Evolutionary conservation across 2,888 invertebrate genomes (phyloP).

Genomic region (Aquatica leii): DNA sequence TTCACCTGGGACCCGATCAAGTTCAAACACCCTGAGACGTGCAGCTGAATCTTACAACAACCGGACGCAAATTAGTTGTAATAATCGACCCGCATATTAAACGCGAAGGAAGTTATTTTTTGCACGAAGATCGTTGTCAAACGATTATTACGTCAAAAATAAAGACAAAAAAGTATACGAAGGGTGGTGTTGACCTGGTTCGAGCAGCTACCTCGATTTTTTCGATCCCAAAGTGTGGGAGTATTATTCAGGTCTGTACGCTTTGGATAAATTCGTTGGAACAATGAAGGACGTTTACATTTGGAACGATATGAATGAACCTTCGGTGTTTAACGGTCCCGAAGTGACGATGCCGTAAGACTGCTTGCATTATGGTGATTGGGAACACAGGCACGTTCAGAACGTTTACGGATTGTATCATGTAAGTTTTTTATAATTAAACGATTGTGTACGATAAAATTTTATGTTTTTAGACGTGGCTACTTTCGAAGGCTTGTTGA

Average conservation of each 20-base stretch:
- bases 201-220: constrained; percentile 95
- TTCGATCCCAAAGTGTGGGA: constrained; percentile 84
- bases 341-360: constrained; percentile 99
- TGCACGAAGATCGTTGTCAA: constrained; percentile 88
- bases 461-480: constrained; percentile 66
- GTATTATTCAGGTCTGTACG: constrained; percentile 77
- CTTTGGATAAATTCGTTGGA: constrained; percentile 78
- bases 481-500: constrained; percentile 69
- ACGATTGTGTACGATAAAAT: constrained; percentile 36
- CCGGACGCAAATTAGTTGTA: constrained; percentile 90
- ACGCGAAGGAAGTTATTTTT: constrained; percentile 85
- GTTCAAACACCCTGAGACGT: constrained; percentile 88
- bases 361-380: constrained; percentile 83
- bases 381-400: constrained; percentile 93
- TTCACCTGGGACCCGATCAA: constrained; percentile 97
- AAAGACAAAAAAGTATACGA: constrained; percentile 94
- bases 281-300: constrained; percentile 85
- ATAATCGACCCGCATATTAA: constrained; percentile 99
- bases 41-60: constrained; percentile 87
- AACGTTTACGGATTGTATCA: constrained; percentile 87
- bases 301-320: constrained; percentile 99
- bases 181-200: constrained; percentile 99
- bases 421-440: constrained; percentile 53
- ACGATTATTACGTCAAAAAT: constrained; percentile 88
- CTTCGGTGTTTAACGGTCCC: constrained; percentile 98